Base-by-base conservation (phyloP, 1,140 invertebrate species). In the Agrilus planipennis region DNA sequence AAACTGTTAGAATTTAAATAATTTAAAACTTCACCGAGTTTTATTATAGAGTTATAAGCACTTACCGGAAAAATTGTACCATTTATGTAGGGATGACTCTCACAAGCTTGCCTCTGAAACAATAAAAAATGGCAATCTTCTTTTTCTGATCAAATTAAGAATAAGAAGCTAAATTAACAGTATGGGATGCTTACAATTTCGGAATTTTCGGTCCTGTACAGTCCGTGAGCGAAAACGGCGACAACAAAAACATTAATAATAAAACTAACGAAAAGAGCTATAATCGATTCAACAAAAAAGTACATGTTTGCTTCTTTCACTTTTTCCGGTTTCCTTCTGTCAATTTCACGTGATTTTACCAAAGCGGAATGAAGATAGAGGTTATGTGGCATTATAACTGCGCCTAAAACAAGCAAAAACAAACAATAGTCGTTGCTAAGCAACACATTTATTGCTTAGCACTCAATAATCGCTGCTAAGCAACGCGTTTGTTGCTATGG, bases 371-470 rank as follows among this genome's bases (percentile, higher is more conserved):
- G 89, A 6, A 95, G 69, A 59, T 93, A 95, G 16, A 95, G 72
- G 68, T 94, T 95, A 59, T 95, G 90, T 2, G 90, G 89, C 88
- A 93, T 94, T 41, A 95, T 93, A 25, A 94, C 84, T 44, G 90
- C 89, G 16, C 59, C 58, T 60, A 42, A 38, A 56, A 50, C 17
- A 3, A n/a, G 14, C 7, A 12, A 1, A 19, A n/a, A n/a, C n/a
- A n/a, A n/a, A n/a, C n/a, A n/a, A n/a, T n/a, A n/a, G n/a, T n/a
- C n/a, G n/a, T n/a, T n/a, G n/a, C n/a, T n/a, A n/a, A n/a, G n/a
- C n/a, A n/a, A n/a, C n/a, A n/a, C n/a, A n/a, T n/a, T n/a, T n/a
- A n/a, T n/a, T n/a, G n/a, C n/a, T n/a, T n/a, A n/a, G n/a, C n/a
- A n/a, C n/a, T n/a, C n/a, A n/a, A n/a, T n/a, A n/a, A n/a, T n/a